Evolutionary conservation across 2,888 invertebrate species (phyloP).

Genomic region (Cataglyphis altisquamis): DNA sequence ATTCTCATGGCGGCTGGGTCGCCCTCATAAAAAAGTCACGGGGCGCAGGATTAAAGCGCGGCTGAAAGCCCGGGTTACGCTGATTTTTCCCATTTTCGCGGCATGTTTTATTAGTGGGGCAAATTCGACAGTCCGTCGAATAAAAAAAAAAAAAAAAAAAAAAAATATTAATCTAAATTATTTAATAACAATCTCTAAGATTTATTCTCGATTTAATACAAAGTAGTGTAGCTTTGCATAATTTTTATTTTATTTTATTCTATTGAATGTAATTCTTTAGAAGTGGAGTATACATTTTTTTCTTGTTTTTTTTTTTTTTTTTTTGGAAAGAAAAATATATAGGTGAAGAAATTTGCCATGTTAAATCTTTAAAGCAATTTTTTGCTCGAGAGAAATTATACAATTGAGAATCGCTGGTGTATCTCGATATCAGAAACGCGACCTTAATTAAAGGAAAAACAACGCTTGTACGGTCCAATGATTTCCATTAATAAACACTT

Average conservation of each 20-base stretch:
- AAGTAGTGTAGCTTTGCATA: too few species aligned
- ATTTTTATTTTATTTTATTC: not conserved
- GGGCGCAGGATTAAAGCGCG: slow-evolving; percentile 14
- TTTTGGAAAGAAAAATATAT: not conserved
- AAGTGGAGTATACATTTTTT: not conserved
- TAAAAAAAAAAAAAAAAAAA: not conserved
- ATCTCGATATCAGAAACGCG: slow-evolving; percentile 13
- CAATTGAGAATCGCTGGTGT: slow-evolving; percentile 14
- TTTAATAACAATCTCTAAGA: not conserved
- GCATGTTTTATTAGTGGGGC: not conserved
- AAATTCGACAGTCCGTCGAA: not conserved
- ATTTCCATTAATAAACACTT: slow-evolving; percentile 54
- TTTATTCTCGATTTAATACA: not conserved
- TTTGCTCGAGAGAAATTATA: not conserved
- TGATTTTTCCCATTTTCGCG: not conserved
- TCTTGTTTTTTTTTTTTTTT: not conserved
- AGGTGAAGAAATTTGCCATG: not conserved
- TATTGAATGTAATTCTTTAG: not conserved
- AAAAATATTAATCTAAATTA: not conserved
- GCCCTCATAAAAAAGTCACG: slow-evolving; percentile 49
- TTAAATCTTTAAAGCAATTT: not conserved
- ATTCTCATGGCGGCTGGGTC: slow-evolving; percentile 39
- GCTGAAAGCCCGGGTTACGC: slow-evolving; percentile 24
- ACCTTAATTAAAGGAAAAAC: slow-evolving; percentile 45
- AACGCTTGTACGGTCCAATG: slow-evolving; percentile 26